Percentiles rank a stretch among this genome's conserved stretches.
Evolutionary conservation across 92 coral and sea anemone genomes (phyloP).

Genomic region (Scolanthus callimorphus): DNA sequence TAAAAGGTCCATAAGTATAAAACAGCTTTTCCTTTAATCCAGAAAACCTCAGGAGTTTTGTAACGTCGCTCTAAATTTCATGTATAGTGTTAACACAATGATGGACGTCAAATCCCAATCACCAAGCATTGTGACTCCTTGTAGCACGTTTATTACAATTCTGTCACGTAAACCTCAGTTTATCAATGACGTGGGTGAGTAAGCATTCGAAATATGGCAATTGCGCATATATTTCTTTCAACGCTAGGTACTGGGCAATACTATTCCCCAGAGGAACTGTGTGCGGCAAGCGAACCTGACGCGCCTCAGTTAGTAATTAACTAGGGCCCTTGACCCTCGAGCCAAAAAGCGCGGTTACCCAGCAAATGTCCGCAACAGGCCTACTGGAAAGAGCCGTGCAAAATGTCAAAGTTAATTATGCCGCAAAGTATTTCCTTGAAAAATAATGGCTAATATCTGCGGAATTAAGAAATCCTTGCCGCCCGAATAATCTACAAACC

Average conservation of each 20-base stretch:
- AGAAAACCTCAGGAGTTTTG: background rate
- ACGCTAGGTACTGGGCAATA: constrained; percentile 2
- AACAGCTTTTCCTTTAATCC: background rate
- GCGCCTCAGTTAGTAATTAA: background rate
- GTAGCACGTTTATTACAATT: constrained; percentile 4
- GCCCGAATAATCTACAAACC: no score
- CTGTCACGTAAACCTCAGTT: constrained; percentile 2
- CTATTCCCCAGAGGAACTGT: background rate
- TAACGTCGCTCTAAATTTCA: background rate
- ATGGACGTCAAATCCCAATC: background rate
- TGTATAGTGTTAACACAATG: background rate
- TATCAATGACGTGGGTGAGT: background rate
- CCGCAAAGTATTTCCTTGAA: no score
- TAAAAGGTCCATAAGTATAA: background rate
- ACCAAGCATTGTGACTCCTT: background rate
- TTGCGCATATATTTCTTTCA: constrained; percentile 9
- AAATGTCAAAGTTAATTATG: no score
- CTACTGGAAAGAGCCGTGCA: constrained; percentile 12
- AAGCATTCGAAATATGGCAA: constrained; percentile 11
- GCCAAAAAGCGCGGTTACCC: constrained; percentile 6
- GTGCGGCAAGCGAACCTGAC: background rate
- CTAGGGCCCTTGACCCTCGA: background rate
- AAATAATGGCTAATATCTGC: no score
- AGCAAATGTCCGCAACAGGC: constrained; percentile 4
- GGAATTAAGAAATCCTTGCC: no score